A percentile compares a stretch with the other conserved stretches of the same genome.
Conservation (phyloP, 2,113 vertebrate genomes). For the Salminus brasiliensis region DNA sequence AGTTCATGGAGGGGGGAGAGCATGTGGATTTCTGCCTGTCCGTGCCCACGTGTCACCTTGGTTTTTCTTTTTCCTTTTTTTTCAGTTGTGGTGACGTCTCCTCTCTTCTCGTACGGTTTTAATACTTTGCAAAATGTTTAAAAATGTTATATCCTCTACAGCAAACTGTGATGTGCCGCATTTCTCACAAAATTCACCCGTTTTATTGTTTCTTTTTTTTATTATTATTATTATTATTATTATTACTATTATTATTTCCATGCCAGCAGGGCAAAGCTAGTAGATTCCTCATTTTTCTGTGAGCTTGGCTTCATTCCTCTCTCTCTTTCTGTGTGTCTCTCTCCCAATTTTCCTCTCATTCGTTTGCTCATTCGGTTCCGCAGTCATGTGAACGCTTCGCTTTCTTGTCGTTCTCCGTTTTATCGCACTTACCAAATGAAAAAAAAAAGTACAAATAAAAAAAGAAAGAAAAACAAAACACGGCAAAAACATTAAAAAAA, state of each 20-base stretch:
- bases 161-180: conserved; percentile 84
- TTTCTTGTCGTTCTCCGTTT: conserved; percentile 91
- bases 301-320: conserved; percentile 78
- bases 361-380: conserved; percentile 80
- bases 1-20: not conserved
- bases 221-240: conserved; percentile 66
- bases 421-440: conserved; percentile 83
- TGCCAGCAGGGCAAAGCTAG: not conserved
- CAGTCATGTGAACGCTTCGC: conserved; percentile 93
- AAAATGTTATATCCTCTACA: conserved; percentile 72
- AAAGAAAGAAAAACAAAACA: too few relatives aligned
- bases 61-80: not conserved
- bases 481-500: conserved; percentile 67
- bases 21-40: conserved; percentile 43
- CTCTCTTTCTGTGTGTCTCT: conserved; percentile 26
- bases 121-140: conserved; percentile 61
- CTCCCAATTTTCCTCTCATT: conserved; percentile 55
- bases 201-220: conserved; percentile 54
- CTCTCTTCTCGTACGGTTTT: conserved; percentile 61
- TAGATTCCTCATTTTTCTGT: conserved; percentile 75
- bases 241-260: not conserved
- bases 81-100: conserved; percentile 61
- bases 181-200: conserved; percentile 50
- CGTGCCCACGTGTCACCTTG: conserved; percentile 34
- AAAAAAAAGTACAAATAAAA: too few relatives aligned